A percentile compares a stretch with the other conserved stretches of the same genome.
These are phyloP conservation scores for Reticulitermes speratus DNA, from an alignment of 1,140 invertebrate species.

Conservation along the genomic window DNA sequence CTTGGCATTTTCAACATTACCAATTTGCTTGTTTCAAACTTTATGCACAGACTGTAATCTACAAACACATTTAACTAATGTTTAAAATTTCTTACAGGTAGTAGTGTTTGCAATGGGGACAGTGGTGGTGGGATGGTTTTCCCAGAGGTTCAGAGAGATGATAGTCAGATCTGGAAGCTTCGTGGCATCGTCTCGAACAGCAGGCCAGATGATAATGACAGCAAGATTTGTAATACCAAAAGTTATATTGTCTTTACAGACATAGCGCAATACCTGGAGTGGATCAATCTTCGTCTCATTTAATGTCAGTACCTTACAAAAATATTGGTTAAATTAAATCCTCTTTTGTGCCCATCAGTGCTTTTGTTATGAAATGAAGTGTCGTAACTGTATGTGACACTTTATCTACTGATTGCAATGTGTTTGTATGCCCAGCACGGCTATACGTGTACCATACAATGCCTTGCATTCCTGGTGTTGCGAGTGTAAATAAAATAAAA, in stretches of 20 bases:
- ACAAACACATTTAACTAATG: not conserved
- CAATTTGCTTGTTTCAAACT: too few relatives aligned
- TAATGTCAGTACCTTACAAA: not conserved
- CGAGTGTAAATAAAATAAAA: too few relatives aligned
- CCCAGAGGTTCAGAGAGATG: constrained; percentile 46
- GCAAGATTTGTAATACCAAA: constrained; percentile 52
- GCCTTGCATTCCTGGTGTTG: too few relatives aligned
- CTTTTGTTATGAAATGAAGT: too few relatives aligned
- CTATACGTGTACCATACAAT: too few relatives aligned
- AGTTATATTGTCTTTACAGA: constrained; percentile 60
- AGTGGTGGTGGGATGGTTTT: constrained; percentile 62
- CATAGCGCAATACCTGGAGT: constrained; percentile 57
- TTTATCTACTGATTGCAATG: too few relatives aligned
- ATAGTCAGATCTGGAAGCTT: constrained; percentile 53
- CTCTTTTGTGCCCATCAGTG: too few relatives aligned
- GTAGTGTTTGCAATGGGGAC: constrained; percentile 62
- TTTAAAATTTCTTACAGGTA: constrained; percentile 46
- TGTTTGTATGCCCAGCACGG: too few relatives aligned
- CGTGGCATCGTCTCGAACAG: constrained; percentile 59
- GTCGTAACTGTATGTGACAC: too few relatives aligned
- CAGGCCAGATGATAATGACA: constrained; percentile 47
- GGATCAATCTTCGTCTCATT: constrained; percentile 44
- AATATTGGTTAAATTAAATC: too few relatives aligned
- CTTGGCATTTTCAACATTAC: too few relatives aligned
- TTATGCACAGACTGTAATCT: too few relatives aligned